phyloP scores from a whole-genome alignment of 2,797 vertebrate species.

The Sebastes paucispinis region DNA sequence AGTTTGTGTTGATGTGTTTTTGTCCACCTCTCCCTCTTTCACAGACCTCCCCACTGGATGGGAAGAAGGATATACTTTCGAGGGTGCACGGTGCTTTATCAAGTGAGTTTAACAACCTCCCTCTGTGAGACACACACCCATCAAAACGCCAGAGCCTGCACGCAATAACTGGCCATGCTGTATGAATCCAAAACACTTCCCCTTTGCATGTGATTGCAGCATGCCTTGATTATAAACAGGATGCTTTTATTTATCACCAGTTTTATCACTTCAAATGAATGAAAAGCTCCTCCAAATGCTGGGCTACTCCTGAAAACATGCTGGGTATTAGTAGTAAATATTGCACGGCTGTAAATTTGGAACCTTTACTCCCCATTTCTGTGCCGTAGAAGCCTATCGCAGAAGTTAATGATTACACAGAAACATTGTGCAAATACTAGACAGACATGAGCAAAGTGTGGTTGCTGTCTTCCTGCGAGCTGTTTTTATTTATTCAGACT shows the following conservation, averaged over 20 bases:
- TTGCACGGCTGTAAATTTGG: slow-evolving; percentile 34
- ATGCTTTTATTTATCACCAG: neutral
- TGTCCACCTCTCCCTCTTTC: slow-evolving; percentile 15
- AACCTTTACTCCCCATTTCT: slow-evolving; percentile 72
- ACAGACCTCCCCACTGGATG: slow-evolving; percentile 97
- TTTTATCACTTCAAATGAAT: neutral
- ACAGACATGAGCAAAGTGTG: slow-evolving; percentile 51
- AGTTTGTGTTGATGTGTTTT: slow-evolving; percentile 64
- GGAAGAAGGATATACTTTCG: slow-evolving; percentile 98
- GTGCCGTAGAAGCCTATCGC: slow-evolving; percentile 36
- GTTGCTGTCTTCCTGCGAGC: slow-evolving; percentile 40
- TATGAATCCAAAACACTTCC: slow-evolving; percentile 12
- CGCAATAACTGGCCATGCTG: neutral
- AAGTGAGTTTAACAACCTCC: slow-evolving; percentile 87
- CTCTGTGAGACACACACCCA: neutral
- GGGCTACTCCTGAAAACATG: slow-evolving; percentile 2
- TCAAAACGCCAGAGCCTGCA: slow-evolving; percentile 2
- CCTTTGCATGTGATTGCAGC: neutral
- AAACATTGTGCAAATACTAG: slow-evolving; percentile 56
- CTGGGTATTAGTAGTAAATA: slow-evolving; percentile 11
- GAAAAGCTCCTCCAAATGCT: slow-evolving; percentile 2
- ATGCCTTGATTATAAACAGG: neutral
- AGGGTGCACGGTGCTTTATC: slow-evolving; percentile 97
- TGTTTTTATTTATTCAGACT: slow-evolving; percentile 56
- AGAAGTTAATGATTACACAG: slow-evolving; percentile 78